Base-by-base conservation (phyloP, 2,113 vertebrate species). In the Chrysemys picta region DNA sequence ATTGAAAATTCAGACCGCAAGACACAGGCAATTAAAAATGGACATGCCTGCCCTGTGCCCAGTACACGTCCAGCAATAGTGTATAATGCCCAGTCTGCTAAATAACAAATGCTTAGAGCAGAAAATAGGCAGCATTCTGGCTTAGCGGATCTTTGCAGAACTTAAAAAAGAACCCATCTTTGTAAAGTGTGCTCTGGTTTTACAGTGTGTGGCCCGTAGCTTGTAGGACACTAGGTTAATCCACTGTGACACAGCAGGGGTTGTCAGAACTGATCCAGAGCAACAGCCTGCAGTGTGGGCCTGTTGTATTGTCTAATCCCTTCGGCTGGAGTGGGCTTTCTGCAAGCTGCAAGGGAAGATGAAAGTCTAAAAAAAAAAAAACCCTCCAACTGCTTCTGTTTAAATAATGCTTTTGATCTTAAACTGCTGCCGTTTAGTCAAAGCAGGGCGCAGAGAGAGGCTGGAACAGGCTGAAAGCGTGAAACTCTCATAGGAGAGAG, bases 161-260 rank as follows among this genome's bases (percentile, higher is more conserved):
- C 11, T 82, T 62, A 25, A 49, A 45, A 79, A 94, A 78, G 75
- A 84, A 93, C 54, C 38, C 47, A 54, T 38, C 17, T 50, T 50
- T 50, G 14, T 50, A 50, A 50, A 50, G 50, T 52, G 38, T 0
- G 0, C 31, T 80, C 13, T 88, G 16, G 35, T 82, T 80, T 50
- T 69, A 35, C 65, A 89, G 52, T 52, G 22, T 16, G 50, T 79
- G n/a, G 21, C 53, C 50, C 65, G 3, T 17, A 69, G 54, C 53
- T 88, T 72, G 49, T 72, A 78, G 2, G 1, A 82, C 38, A 27
- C 2, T 2, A 0, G 65, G 10, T 19, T 81, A 88, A 94, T 80
- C 42, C 52, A 22, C 19, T 62, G 0, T 0, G 22, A 50, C 25
- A 9, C 25, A 56, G 3, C 0, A 0, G 25, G 69, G 24, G 4